Conservation (phyloP, 1,140 invertebrate genomes). For the Hypothenemus hampei region DNA sequence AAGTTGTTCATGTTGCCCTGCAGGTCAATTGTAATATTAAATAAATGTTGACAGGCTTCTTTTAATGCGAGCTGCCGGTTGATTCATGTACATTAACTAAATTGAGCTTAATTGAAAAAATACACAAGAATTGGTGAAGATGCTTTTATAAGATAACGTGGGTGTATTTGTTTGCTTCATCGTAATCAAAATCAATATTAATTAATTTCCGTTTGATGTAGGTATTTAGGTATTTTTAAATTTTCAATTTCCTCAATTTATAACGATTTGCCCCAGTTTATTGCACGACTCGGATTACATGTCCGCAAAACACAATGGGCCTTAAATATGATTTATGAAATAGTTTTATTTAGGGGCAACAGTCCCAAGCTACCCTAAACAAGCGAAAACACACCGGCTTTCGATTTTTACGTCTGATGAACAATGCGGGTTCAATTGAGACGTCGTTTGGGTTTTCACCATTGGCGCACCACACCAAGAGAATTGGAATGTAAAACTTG, state of each 20-base stretch:
- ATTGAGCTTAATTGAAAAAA: slow-evolving; percentile 27
- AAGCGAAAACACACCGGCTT: slow-evolving; percentile 24
- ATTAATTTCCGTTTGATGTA: neutral
- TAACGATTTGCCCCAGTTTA: slow-evolving; percentile 29
- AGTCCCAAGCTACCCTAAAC: slow-evolving; percentile 24
- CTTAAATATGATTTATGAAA: slow-evolving; percentile 43
- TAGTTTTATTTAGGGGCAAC: slow-evolving; percentile 37
- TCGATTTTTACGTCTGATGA: slow-evolving; percentile 24
- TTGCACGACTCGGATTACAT: slow-evolving; percentile 16
- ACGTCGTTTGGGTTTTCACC: no score
- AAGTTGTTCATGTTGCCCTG: slow-evolving; percentile 32
- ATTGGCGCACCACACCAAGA: no score
- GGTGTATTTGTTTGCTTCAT: slow-evolving; percentile 1
- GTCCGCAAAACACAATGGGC: slow-evolving; percentile 28
- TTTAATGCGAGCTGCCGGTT: slow-evolving; percentile 22
- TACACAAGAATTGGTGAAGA: slow-evolving; percentile 21
- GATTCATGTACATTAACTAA: slow-evolving; percentile 28
- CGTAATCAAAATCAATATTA: no score
- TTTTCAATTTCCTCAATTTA: neutral
- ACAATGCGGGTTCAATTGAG: slow-evolving; percentile 25
- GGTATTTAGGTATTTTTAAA: neutral
- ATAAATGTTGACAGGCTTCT: slow-evolving; percentile 35
- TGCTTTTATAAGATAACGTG: neutral
- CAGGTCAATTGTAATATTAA: slow-evolving; percentile 32
- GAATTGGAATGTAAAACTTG: no score